phyloP scores from a whole-genome alignment of 2,113 vertebrate genomes.

The Motacilla alba region DNA sequence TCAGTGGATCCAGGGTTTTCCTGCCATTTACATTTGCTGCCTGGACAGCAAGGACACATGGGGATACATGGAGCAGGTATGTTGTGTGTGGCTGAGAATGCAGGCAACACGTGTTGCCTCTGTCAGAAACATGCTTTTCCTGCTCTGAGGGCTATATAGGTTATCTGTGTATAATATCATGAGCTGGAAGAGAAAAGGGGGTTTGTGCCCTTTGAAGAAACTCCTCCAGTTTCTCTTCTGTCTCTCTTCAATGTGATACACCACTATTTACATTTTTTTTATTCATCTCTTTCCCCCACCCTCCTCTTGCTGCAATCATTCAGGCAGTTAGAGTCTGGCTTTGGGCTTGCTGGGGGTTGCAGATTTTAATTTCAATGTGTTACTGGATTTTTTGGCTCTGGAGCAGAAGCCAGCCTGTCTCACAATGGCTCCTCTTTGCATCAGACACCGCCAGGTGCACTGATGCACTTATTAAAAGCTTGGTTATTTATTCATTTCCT shows the following conservation, averaged over 20 bases:
- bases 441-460: neutral
- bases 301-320: neutral
- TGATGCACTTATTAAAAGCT: neutral
- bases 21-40: neutral
- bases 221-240: neutral
- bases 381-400: neutral
- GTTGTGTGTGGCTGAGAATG: neutral
- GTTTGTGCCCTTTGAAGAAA: neutral
- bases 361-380: neutral
- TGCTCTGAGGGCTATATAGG: neutral
- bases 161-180: neutral
- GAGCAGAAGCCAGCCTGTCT: neutral
- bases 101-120: neutral
- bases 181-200: neutral
- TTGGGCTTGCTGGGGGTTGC: neutral
- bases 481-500: constrained; percentile 20
- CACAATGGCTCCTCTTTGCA: neutral
- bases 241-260: neutral
- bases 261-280: neutral
- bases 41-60: neutral
- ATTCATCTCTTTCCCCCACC: neutral
- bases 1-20: neutral
- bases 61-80: neutral
- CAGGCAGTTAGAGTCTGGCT: neutral
- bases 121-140: constrained; percentile 2